phyloP scores from a whole-genome alignment of 2,888 invertebrate genomes.

The Ectemnius continuus region DNA sequence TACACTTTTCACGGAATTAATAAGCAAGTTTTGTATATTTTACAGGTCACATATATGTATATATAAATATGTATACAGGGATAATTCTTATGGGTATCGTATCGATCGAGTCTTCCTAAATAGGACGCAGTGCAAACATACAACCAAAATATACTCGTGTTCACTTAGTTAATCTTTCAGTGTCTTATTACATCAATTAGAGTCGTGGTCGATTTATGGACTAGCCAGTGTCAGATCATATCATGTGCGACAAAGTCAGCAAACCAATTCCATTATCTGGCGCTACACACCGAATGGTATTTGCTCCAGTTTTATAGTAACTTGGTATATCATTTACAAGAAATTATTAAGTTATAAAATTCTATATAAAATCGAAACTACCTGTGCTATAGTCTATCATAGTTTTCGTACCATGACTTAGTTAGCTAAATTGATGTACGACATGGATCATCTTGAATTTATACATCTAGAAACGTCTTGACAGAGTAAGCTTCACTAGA shows the following conservation, averaged over 20 bases:
- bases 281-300: no score
- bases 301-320: no score
- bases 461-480: no score
- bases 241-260: not conserved
- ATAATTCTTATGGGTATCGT: constrained; percentile 13
- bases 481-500: not conserved
- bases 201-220: not conserved
- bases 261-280: not conserved
- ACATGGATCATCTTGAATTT: no score
- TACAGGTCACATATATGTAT: constrained; percentile 11
- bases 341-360: no score
- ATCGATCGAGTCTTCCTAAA: not conserved
- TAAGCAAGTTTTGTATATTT: constrained; percentile 13
- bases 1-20: constrained; percentile 16
- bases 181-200: constrained; percentile 8
- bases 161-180: constrained; percentile 12
- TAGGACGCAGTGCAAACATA: constrained; percentile 32
- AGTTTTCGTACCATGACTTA: no score
- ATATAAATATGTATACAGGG: constrained; percentile 5
- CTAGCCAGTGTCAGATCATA: not conserved
- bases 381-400: no score
- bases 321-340: no score
- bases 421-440: no score
- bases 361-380: no score
- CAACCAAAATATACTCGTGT: constrained; percentile 27